Evolutionary conservation across 2,888 invertebrate genomes (phyloP).

Genomic region (Oxycera nigricornis): DNA sequence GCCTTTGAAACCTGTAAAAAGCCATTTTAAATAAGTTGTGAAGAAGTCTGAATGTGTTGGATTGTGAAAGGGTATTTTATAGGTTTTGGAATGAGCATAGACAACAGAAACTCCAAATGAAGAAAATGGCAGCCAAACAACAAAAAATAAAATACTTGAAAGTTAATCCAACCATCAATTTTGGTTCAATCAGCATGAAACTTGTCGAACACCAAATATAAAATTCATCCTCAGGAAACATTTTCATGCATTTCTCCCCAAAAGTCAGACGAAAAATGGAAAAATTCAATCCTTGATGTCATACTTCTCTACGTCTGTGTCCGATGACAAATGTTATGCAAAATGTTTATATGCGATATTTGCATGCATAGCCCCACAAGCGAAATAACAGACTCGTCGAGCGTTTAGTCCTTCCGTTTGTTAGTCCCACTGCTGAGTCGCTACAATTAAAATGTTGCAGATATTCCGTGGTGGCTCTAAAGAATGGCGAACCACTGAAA

Average conservation of each 20-base stretch:
- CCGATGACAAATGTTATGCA: conserved; percentile 10
- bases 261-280: neutral
- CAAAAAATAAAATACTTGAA: no score
- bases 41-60: no score
- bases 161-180: no score
- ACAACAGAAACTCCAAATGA: no score
- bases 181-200: no score
- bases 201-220: no score
- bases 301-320: neutral
- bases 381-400: conserved; percentile 23
- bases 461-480: conserved; percentile 1
- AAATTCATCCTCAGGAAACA: no score
- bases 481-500: conserved; percentile 20
- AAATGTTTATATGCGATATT: conserved; percentile 10
- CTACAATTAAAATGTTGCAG: conserved; percentile 38
- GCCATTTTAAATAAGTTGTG: no score
- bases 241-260: neutral
- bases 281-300: neutral
- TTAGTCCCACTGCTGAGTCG: neutral
- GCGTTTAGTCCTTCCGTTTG: neutral
- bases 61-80: no score
- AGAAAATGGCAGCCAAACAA: no score
- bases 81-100: no score
- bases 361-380: neutral
- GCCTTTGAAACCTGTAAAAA: no score